A percentile compares a stretch with the other conserved stretches of the same genome.
These are phyloP conservation scores for Stratiolaelaps scimitus DNA, from an alignment of 1,140 invertebrate species.

Conservation along the genomic window DNA sequence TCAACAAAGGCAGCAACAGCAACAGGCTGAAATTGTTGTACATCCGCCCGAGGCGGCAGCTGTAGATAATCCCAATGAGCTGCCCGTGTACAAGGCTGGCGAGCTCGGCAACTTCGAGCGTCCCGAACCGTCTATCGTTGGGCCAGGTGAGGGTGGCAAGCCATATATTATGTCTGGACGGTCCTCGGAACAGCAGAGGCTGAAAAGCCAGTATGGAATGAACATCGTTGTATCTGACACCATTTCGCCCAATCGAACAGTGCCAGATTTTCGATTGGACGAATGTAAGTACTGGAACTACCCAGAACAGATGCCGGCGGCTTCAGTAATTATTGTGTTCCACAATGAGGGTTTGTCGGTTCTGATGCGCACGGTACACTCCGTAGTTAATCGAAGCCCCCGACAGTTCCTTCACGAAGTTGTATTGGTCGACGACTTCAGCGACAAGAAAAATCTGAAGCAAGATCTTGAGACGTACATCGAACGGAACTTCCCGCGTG, in stretches of 20 bases:
- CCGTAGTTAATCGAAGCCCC: conserved; percentile 82
- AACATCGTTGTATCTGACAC: conserved; percentile 94
- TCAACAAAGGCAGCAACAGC: neutral
- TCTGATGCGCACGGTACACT: conserved; percentile 87
- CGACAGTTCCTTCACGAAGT: conserved; percentile 81
- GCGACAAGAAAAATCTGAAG: conserved; percentile 84
- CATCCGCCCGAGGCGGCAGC: neutral
- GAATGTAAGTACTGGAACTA: conserved; percentile 95
- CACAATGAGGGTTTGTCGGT: conserved; percentile 97
- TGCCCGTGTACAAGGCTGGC: conserved; percentile 29
- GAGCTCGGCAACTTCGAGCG: conserved; percentile 32
- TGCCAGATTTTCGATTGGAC: conserved; percentile 63
- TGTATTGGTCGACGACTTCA: conserved; percentile 94
- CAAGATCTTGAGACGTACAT: conserved; percentile 77
- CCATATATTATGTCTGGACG: conserved; percentile 52
- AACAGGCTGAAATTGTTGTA: no score
- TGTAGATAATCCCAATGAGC: conserved; percentile 22
- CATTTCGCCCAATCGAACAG: conserved; percentile 63
- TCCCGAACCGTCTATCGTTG: conserved; percentile 41
- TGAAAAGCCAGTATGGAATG: conserved; percentile 83
- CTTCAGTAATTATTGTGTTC: conserved; percentile 93
- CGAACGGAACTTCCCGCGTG: conserved; percentile 55
- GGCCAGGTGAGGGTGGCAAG: conserved; percentile 71
- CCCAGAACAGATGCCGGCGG: conserved; percentile 67
- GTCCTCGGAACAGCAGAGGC: conserved; percentile 59